Base-by-base conservation (phyloP, 2,113 vertebrate species). In the Cyanocitta stelleri region DNA sequence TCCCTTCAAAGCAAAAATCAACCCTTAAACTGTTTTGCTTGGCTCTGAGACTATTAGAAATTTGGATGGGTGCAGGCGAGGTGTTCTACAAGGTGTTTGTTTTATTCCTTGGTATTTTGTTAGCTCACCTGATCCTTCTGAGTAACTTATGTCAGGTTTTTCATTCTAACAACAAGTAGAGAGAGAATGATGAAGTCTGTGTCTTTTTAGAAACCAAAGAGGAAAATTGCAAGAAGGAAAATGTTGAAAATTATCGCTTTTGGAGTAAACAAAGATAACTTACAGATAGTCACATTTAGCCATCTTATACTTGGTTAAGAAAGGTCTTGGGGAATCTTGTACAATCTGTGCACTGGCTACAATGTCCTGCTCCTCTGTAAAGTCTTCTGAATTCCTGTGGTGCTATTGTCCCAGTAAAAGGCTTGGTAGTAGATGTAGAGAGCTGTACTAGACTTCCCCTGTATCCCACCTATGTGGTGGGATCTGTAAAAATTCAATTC, bases 281-380 rank as follows among this genome's bases (percentile, higher is more conserved):
- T 63, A 41, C 9, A 76, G 26, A 29, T 35, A 56, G 21, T 69
- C 49, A 22, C 29, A 77, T 54, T 66, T 73, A 29, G 1, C 30
- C 20, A 7, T 49, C n/a, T 74, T 46, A 21, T 17, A 59, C 32
- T 26, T 73, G 6, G 14, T 59, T 59, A 44, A 37, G 39, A 59
- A 85, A 44, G 5, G 24, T 82, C 29, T 44, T 85, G 35, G 13
- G 17, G 21, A 49, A 41, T 66, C 30, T 56, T 21, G 27, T 77
- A 21, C 12, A 10, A 2, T 81, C 61, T 44, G 9, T 83, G 9
- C 23, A 26, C 24, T 62, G 19, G 22, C 21, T 17, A 24, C 0
- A 0, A 11, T 55, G 14, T 63, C 19, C 37, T 56, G 6, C 37
- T 83, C 16, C 20, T 69, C n/a, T 56, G 0, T 26, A 48, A 59